Base-by-base conservation (phyloP, 2,113 vertebrate species). In the Terrapene triunguis region DNA sequence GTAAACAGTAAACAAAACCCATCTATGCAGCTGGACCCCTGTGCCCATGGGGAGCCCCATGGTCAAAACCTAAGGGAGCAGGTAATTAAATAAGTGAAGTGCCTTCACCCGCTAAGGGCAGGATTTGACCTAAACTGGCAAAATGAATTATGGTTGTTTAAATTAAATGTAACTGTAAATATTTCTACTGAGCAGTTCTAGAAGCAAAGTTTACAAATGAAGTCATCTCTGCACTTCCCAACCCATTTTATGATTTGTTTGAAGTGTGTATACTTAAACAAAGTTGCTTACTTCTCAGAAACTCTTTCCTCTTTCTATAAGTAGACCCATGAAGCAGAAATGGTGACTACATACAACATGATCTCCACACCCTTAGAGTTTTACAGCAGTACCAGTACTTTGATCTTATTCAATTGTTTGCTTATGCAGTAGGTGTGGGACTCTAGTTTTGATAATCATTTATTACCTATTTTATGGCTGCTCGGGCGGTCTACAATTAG, bases 241-340 rank as follows among this genome's bases (percentile, higher is more conserved):
- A 62, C 51, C n/a, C 17, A n/a, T 93, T 96, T 92, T 96, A 94
- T 96, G 1, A 89, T 85, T 96, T 90, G 91, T 96, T 96, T 96
- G 87, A 91, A 92, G 87, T 94, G 94, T 96, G 95, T 95, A 84
- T 93, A 38, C 96, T 95, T 95, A 93, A 93, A 94, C 24, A 6
- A 96, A 97, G 92, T 92, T 97, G 93, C 91, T 98, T 98, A 93
- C 93, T 88, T 95, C 96, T 95, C 90, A 96, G 95, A 98, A 98
- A 88, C 92, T 53, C 54, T 96, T 98, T 98, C 96, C 96, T 96
- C 97, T 98, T 98, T 98, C 97, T 98, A 3, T 94, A 95, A 96
- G 97, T 93, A 94, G 94, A 82, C 90, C 92, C 29, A 79, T 76
- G 84, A 96, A 96, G 89, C 89, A 96, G 96, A 97, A 97, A 94